Conservation (phyloP, 2,888 invertebrate species). For the Xestoiulus laeticollis region DNA sequence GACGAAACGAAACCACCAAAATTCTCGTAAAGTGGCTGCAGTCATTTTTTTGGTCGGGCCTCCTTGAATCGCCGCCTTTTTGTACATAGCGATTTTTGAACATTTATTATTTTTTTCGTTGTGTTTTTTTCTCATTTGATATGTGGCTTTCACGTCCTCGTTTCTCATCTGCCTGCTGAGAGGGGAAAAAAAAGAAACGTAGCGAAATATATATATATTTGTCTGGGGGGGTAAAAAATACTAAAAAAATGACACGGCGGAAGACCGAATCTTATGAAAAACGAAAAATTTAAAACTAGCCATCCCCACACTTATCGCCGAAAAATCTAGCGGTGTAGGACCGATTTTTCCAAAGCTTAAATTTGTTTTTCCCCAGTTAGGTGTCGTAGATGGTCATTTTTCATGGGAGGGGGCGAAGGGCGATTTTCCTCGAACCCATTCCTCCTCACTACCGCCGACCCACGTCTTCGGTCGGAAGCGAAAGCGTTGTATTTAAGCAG, state of each 20-base stretch:
- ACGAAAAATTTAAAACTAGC: neutral
- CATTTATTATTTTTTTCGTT: conserved; percentile 27
- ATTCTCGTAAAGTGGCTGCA: conserved; percentile 43
- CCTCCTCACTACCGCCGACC: conserved; percentile 7
- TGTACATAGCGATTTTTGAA: conserved; percentile 49
- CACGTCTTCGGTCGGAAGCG: neutral
- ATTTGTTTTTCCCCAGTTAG: neutral
- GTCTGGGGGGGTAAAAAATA: neutral
- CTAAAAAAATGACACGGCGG: no score
- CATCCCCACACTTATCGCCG: neutral
- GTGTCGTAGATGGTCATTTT: neutral
- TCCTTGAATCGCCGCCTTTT: conserved; percentile 32
- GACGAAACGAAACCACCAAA: conserved; percentile 42
- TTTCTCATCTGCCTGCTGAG: neutral
- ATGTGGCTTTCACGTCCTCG: conserved; percentile 50
- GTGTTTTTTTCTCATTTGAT: conserved; percentile 27
- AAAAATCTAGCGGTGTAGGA: neutral
- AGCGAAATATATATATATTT: neutral
- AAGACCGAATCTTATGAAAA: neutral
- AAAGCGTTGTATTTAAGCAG: conserved; percentile 45
- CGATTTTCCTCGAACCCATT: neutral
- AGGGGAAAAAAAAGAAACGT: neutral
- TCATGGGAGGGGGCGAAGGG: neutral
- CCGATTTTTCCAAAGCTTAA: neutral
- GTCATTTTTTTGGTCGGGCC: conserved; percentile 42